Base-by-base conservation (phyloP, 2,113 vertebrate species). In the Isichthys henryi region DNA sequence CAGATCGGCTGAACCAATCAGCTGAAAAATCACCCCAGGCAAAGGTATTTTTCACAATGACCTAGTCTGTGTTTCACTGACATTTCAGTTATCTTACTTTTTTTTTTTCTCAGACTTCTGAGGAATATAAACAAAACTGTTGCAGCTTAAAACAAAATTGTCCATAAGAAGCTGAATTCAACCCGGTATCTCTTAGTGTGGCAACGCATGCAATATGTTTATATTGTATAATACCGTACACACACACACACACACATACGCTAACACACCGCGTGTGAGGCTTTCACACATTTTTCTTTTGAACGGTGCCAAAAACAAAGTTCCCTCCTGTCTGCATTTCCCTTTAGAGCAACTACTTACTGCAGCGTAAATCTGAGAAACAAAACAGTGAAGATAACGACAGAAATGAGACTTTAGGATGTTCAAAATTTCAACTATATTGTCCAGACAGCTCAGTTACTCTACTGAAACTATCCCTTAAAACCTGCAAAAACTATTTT, bases 21-120 rank as follows among this genome's bases (percentile, higher is more conserved):
- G 83, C 31, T 45, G 93, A 94, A 23, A 92, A 92, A 89, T 90
- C 92, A 5, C 95, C 95, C 27, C 94, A 94, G 10, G 94, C 93
- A 49, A 95, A 94, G 93, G 96, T 96, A 93, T 92, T 49, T 1
- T 90, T 39, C 39, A 50, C 11, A 23, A 46, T 39, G 43, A 83
- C 31, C 27, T 11, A 46, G 50, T 56, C 50, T 27, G 35, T 1
- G 31, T 23, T 21, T 87, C n/a, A 9, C 49, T 56, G 49, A 48
- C 50, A 31, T 39, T 11, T 77, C 27, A 13, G 70, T 39, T 35
- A 77, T 19, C 13, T 77, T 35, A 43, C 74, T 39, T 77, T 83
- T 46, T 21, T 27, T n/a, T 2, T 82, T 82, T 82, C 21, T 43
- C 1, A 48, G 80, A 84, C 8, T n/a, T n/a, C 7, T 48, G 19